Evolutionary conservation across 2,113 vertebrate genomes (phyloP).

Genomic region (Melanostigma gelatinosum): DNA sequence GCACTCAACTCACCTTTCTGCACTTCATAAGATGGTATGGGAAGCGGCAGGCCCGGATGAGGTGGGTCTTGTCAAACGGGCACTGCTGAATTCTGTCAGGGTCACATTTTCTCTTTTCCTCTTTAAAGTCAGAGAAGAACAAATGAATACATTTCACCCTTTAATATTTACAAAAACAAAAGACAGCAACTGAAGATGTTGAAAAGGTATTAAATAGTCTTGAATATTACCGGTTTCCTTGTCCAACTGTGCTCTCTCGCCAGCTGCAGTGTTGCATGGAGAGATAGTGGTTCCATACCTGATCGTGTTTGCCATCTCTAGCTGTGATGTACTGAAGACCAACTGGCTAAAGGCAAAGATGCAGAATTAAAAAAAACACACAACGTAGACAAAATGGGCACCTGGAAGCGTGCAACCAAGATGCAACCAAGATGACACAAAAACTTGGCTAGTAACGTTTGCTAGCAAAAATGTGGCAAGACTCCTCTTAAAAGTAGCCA

Average conservation of each 20-base stretch:
- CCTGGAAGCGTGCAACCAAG: too few species aligned
- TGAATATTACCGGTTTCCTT: slow-evolving; percentile 44
- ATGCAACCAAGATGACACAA: too few species aligned
- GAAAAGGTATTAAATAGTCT: background rate
- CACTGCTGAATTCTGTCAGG: slow-evolving; percentile 90
- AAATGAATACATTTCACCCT: background rate
- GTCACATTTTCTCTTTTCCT: slow-evolving; percentile 64
- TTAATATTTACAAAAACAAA: background rate
- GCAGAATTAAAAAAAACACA: background rate
- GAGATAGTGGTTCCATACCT: slow-evolving; percentile 11
- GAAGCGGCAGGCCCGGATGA: slow-evolving; percentile 88
- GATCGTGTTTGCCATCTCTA: slow-evolving; percentile 18
- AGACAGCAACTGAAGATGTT: background rate
- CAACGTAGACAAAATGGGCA: background rate
- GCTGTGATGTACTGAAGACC: background rate
- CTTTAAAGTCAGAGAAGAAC: background rate
- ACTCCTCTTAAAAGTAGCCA: background rate
- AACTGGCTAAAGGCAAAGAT: background rate
- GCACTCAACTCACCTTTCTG: slow-evolving; percentile 83
- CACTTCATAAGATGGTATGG: slow-evolving; percentile 96
- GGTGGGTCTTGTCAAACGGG: slow-evolving; percentile 88
- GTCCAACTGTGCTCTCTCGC: background rate
- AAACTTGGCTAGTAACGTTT: background rate
- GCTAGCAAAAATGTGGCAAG: background rate
- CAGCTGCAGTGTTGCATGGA: background rate